These are phyloP conservation scores for Drosophila pseudotakahashii DNA, from an alignment of 2,888 invertebrate genomes.

Conservation along the genomic window DNA sequence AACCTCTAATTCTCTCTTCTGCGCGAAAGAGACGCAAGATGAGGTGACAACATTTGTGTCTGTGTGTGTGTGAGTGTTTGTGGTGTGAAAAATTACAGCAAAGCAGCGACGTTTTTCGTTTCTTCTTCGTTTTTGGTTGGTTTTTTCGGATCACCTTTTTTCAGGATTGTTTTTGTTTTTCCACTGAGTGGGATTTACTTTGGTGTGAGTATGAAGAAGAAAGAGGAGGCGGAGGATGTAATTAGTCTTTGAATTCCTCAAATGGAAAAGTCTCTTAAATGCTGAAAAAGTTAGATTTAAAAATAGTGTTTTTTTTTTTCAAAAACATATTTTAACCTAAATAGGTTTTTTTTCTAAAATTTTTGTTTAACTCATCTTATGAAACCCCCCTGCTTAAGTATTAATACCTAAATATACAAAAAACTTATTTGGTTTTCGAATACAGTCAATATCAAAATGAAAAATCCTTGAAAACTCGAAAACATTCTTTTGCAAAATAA, in stretches of 20 bases:
- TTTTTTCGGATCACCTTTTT: conserved; percentile 27
- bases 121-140: conserved; percentile 32
- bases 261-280: neutral
- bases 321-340: too few relatives aligned
- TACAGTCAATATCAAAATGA: too few relatives aligned
- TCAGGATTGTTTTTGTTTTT: conserved; percentile 10
- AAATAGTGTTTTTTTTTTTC: too few relatives aligned
- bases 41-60: conserved; percentile 72
- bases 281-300: neutral
- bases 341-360: too few relatives aligned
- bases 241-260: conserved; percentile 22
- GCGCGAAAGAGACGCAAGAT: conserved; percentile 56
- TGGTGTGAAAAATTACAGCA: conserved; percentile 77
- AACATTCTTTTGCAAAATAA: neutral
- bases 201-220: neutral
- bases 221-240: conserved; percentile 38
- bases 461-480: neutral
- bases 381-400: too few relatives aligned
- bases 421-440: too few relatives aligned
- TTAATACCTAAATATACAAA: too few relatives aligned
- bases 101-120: conserved; percentile 58
- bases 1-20: conserved; percentile 52
- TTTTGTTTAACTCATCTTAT: too few relatives aligned
- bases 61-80: conserved; percentile 28
- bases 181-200: neutral